Percentiles rank a stretch among this genome's conserved stretches.
phyloP scores from a whole-genome alignment of 2,113 vertebrate species.

The Callipepla squamata region DNA sequence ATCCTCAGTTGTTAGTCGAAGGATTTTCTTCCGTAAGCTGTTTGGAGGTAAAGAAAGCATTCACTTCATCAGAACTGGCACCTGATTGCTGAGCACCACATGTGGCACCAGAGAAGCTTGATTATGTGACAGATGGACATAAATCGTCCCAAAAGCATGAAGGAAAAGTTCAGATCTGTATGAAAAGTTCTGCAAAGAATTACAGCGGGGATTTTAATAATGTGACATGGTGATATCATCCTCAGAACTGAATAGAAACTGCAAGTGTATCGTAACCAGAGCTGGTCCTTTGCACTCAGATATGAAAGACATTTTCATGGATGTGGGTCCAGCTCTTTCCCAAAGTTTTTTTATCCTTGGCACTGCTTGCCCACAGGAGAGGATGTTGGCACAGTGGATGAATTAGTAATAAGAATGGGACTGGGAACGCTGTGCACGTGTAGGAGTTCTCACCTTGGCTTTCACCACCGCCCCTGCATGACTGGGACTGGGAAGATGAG shows the following conservation, averaged over 20 bases:
- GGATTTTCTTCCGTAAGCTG: conserved; percentile 56
- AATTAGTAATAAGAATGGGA: not conserved
- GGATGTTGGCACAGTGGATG: not conserved
- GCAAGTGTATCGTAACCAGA: not conserved
- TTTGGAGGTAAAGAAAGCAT: not conserved
- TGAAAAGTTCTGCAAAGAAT: not conserved
- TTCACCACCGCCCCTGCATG: conserved; percentile 44
- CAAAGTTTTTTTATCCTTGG: not conserved
- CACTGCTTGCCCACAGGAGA: not conserved
- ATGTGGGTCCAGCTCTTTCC: not conserved
- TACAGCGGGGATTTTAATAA: not conserved
- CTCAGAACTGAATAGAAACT: not conserved
- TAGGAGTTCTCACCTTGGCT: conserved; percentile 54
- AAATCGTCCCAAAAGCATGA: not conserved
- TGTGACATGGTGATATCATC: not conserved
- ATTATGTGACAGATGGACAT: not conserved
- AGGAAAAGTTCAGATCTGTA: not conserved
- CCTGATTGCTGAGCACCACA: not conserved
- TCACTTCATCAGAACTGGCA: not conserved
- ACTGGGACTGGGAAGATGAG: conserved; percentile 64
- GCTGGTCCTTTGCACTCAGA: not conserved
- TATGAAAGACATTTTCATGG: not conserved
- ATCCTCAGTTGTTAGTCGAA: conserved; percentile 36
- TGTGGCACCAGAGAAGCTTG: not conserved
- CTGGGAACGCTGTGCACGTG: not conserved